Conservation (phyloP, 2,888 invertebrate species). For the Campoplex nolae region DNA sequence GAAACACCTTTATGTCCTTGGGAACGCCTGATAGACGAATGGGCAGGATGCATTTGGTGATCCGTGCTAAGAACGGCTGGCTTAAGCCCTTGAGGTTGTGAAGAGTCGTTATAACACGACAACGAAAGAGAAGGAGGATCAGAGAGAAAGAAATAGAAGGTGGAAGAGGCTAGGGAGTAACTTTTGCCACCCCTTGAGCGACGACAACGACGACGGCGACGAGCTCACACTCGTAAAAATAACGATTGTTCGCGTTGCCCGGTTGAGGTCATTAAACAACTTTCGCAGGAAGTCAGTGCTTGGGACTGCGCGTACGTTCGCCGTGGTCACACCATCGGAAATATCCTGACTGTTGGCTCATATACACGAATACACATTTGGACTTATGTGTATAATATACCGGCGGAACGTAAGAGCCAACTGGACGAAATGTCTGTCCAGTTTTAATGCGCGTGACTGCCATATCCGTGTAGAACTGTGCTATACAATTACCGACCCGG, state of each 20-base stretch:
- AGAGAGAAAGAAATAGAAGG: constrained; percentile 5
- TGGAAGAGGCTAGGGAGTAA: constrained; percentile 25
- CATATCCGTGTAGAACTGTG: constrained; percentile 28
- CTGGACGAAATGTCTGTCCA: constrained; percentile 71
- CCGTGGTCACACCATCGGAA: constrained; percentile 43
- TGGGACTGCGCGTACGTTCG: constrained; percentile 43
- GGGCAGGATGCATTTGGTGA: neutral
- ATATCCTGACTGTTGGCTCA: constrained; percentile 21
- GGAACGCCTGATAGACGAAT: constrained; percentile 4
- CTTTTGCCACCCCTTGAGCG: constrained; percentile 37
- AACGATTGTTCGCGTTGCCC: constrained; percentile 77
- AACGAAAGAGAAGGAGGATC: neutral
- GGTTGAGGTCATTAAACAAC: constrained; percentile 79
- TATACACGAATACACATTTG: neutral
- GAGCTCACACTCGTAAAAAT: constrained; percentile 74
- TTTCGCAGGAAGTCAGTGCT: constrained; percentile 68
- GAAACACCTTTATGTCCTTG: constrained; percentile 45
- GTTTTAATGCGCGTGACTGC: constrained; percentile 73
- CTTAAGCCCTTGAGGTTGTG: constrained; percentile 7
- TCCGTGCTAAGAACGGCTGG: neutral
- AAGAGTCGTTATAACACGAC: constrained; percentile 3
- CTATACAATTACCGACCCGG: constrained; percentile 21
- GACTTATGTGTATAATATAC: constrained; percentile 6
- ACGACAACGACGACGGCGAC: constrained; percentile 46
- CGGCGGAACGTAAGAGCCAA: constrained; percentile 37